phyloP scores from a whole-genome alignment of 2,113 vertebrate genomes.

The Varanus salvator region DNA sequence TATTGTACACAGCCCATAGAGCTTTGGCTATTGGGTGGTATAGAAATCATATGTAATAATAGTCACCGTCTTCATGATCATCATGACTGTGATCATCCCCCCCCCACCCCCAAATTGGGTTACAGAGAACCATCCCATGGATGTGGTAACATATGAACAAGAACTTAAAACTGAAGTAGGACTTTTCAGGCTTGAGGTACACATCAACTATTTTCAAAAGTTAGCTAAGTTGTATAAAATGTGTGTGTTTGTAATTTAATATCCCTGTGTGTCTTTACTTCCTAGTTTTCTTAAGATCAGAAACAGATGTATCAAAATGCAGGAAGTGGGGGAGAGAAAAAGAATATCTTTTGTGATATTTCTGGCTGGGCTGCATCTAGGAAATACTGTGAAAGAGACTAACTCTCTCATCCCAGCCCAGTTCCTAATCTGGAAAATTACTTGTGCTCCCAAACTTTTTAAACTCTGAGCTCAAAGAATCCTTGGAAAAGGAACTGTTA shows the following conservation, averaged over 20 bases:
- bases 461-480: background rate
- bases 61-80: too few relatives aligned
- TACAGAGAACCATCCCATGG: background rate
- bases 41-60: too few relatives aligned
- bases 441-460: constrained; percentile 9
- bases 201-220: background rate
- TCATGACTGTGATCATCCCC: too few relatives aligned
- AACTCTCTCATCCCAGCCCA: background rate
- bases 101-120: background rate
- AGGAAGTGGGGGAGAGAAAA: background rate
- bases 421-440: constrained; percentile 6
- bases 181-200: background rate
- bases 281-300: constrained; percentile 8
- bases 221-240: background rate
- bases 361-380: background rate
- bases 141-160: background rate
- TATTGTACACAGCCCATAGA: too few relatives aligned
- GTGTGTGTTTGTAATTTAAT: background rate
- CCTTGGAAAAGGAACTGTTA: background rate
- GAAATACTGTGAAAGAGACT: background rate
- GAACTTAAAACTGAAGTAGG: background rate
- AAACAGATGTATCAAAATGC: constrained; percentile 18
- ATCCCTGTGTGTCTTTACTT: background rate
- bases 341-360: constrained; percentile 8
- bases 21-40: too few relatives aligned